Evolutionary conservation across 2,888 invertebrate genomes (phyloP), one percentile per base, ranked within the genome.

Genomic region (Eretmocerus hayati): DNA sequence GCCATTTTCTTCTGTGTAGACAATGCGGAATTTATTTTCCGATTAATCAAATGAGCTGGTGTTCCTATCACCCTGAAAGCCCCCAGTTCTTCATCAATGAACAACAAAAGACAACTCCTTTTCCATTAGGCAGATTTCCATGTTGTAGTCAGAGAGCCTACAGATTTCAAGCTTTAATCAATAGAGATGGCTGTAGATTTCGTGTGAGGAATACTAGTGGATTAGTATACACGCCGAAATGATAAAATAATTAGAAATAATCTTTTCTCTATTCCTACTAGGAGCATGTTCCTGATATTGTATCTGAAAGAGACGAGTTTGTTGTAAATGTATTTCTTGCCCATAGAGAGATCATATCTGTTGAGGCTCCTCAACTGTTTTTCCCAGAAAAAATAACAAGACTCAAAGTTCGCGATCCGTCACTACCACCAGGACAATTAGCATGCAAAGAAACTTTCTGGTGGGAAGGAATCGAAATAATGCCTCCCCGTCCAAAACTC

Each of bases 111-210:
- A 75, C 78, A 4, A 74, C 80, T 1, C 80, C 84, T 9, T 75
- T 83, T 57, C 87, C 88, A 0, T 78, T 87, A 13, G 89, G 89
- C 42, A 69, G 73, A 45, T 88, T 85, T 73, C 86, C 90, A 0
- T 94, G 94, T 72, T 94, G 94, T 72, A 89, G 90, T 21, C 87
- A 87, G 72, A 79, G 86, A 56, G 86, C 90, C 2, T 87, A 89
- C 67, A 77, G 84, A 58, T 90, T 87, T 72, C 86, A 90, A 69
- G 78, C 84, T 20, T 64, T 87, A 52, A 77, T 79, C 13, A 78
- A 81, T 59, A 78, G 77, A 53, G 76, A 79, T 51, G 82, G 81
- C 52, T 72, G 72, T 52, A 62, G 60, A 56, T 69, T 69, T 50
- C 63, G 62, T 56, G 71, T 71, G 56, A 16, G 46, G 33, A 37